Conservation (phyloP, 2,113 vertebrate species). For the Labeo catla region DNA sequence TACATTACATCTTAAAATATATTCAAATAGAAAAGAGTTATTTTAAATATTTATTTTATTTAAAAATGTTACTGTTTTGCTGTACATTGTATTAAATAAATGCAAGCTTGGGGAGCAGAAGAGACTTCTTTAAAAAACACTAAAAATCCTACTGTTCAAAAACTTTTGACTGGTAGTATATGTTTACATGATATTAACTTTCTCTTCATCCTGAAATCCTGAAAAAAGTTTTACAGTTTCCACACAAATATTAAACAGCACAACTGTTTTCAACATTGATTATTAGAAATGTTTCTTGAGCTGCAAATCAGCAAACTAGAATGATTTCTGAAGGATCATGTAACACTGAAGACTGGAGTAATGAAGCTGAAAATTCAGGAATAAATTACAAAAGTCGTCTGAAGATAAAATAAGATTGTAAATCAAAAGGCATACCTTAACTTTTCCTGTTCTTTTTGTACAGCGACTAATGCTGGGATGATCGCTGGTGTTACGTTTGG, state of each 20-base stretch:
- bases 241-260: not conserved
- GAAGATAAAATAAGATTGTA: not conserved
- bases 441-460: not conserved
- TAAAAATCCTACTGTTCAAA: too few relatives aligned
- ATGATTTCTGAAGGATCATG: not conserved
- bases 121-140: too few relatives aligned
- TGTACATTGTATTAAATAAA: too few relatives aligned
- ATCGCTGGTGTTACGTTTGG: slow-evolving; percentile 84
- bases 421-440: not conserved
- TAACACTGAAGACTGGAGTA: not conserved
- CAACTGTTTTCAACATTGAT: not conserved
- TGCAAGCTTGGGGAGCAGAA: too few relatives aligned
- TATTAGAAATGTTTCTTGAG: not conserved
- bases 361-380: not conserved
- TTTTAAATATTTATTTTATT: too few relatives aligned
- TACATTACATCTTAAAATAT: too few relatives aligned
- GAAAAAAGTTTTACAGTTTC: not conserved
- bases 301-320: not conserved
- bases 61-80: too few relatives aligned
- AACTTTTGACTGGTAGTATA: too few relatives aligned
- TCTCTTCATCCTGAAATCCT: not conserved
- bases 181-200: not conserved
- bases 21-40: too few relatives aligned
- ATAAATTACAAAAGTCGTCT: not conserved
- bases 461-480: slow-evolving; percentile 74